Evolutionary conservation across 2,888 invertebrate species (phyloP).

Genomic region (Apantesis nais): DNA sequence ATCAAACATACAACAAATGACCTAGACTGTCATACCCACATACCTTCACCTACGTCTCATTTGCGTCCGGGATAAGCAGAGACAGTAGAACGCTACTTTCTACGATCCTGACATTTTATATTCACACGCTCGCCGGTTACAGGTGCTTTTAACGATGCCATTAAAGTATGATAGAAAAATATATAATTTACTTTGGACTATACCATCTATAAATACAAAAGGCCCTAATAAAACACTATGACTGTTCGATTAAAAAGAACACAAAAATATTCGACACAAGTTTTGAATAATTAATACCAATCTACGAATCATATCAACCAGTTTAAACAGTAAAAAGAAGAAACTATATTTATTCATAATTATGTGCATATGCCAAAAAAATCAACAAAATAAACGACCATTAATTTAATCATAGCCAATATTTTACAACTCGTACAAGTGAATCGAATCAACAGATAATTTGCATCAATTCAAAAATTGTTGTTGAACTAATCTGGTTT

Average conservation of each 20-base stretch:
- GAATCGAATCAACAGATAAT: not conserved
- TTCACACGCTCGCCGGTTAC: no score
- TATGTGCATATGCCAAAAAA: constrained; percentile 32
- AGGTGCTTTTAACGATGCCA: no score
- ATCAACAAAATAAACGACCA: constrained; percentile 38
- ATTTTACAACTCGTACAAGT: not conserved
- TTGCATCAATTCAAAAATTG: not conserved
- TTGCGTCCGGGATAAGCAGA: not conserved
- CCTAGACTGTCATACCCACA: no score
- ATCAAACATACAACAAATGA: no score
- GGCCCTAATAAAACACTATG: not conserved
- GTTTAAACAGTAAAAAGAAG: constrained; percentile 27
- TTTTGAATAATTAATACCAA: not conserved
- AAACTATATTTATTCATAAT: constrained; percentile 20
- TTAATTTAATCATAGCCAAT: constrained; percentile 15
- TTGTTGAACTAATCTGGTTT: not conserved
- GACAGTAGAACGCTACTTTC: not conserved
- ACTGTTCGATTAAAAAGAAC: not conserved
- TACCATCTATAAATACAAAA: not conserved
- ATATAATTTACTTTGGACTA: not conserved
- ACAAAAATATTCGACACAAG: not conserved
- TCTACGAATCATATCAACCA: constrained; percentile 21
- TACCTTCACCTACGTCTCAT: not conserved
- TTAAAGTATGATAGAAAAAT: no score
- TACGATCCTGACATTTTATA: not conserved